Base-by-base conservation (phyloP, 2,113 vertebrate genomes). In the Macaca mulatta region DNA sequence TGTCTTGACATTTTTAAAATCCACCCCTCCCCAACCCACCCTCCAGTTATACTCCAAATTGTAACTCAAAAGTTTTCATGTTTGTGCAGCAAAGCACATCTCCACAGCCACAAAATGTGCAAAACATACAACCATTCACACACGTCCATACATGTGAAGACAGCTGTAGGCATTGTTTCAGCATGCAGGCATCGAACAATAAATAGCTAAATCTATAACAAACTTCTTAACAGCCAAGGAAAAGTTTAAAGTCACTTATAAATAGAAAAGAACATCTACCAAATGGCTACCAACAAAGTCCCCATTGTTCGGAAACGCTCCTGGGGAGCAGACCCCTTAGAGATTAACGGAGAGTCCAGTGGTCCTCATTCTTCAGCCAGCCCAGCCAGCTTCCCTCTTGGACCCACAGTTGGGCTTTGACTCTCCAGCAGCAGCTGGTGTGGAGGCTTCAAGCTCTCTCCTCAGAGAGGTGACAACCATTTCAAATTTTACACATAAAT, bases 161-260 rank as follows among this genome's bases (percentile, higher is more conserved):
- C 98, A 98, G 98, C 96, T 89, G 80, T 97, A 98, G 97, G 98
- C 98, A 98, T 96, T 98, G 98, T 98, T 98, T 98, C 98, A 98
- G 99, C 99, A 99, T 98, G 99, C 99, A 99, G 99, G 99, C 98
- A 99, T 98, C 97, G 97, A 98, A 99, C 99, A 99, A 99, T 99
- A 99, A 99, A 99, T 99, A 99, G 98, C 98, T 99, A 93, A 20
- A 97, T 98, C 98, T 99, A 98, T 48, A 97, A 98, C 97, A 98
- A 98, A 97, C 97, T 98, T 98, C 97, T 89, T 98, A 98, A 98
- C 83, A 98, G 97, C 96, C 98, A 97, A 55, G 82, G 97, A 84
- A 98, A 97, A 98, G 97, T 97, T 69, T 96, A 91, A 97, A 98
- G 97, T 98, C 97, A 98, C 97, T 98, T 98, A 99, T 99, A 99